A percentile compares a stretch with the other conserved stretches of the same genome.
Conservation (phyloP, 1,140 invertebrate genomes). For the Zaprionus inermis region DNA sequence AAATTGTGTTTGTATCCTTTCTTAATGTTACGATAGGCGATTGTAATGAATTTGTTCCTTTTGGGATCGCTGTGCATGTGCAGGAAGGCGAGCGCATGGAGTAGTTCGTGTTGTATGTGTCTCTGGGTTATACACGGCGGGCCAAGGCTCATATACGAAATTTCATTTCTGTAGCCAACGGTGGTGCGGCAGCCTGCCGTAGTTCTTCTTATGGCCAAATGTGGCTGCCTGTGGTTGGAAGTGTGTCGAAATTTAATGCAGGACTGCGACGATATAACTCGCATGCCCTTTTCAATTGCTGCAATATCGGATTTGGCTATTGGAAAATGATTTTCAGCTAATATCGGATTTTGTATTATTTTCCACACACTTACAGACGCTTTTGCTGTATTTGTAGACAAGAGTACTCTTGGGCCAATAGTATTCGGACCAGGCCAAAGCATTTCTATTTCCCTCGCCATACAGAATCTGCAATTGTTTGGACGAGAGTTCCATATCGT, state of each 20-base stretch:
- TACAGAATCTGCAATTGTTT: slow-evolving; percentile 25
- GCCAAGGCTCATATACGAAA: slow-evolving; percentile 59
- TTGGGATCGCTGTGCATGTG: slow-evolving; percentile 90
- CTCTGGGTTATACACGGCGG: slow-evolving; percentile 65
- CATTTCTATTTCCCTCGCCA: slow-evolving; percentile 2
- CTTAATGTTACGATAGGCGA: slow-evolving; percentile 88
- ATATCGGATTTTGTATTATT: not conserved
- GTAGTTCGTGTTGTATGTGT: slow-evolving; percentile 88
- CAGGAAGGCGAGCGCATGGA: slow-evolving; percentile 88
- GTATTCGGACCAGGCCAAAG: slow-evolving; percentile 19
- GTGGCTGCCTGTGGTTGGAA: slow-evolving; percentile 17
- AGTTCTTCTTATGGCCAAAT: slow-evolving; percentile 62
- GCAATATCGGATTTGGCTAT: slow-evolving; percentile 10
- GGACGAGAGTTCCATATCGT: slow-evolving; percentile 27
- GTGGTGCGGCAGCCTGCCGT: slow-evolving; percentile 85
- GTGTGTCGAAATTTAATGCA: slow-evolving; percentile 50
- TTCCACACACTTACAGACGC: slow-evolving; percentile 27
- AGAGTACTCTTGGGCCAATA: slow-evolving; percentile 48
- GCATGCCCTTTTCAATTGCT: slow-evolving; percentile 31
- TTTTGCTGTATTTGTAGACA: slow-evolving; percentile 43
- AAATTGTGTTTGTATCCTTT: slow-evolving; percentile 85
- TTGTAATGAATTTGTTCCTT: slow-evolving; percentile 87
- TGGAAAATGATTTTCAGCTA: not conserved
- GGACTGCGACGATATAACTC: slow-evolving; percentile 28
- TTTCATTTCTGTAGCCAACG: slow-evolving; percentile 84